phyloP scores from a whole-genome alignment of 2,888 invertebrate species.

The Dryocosmus kuriphilus region DNA sequence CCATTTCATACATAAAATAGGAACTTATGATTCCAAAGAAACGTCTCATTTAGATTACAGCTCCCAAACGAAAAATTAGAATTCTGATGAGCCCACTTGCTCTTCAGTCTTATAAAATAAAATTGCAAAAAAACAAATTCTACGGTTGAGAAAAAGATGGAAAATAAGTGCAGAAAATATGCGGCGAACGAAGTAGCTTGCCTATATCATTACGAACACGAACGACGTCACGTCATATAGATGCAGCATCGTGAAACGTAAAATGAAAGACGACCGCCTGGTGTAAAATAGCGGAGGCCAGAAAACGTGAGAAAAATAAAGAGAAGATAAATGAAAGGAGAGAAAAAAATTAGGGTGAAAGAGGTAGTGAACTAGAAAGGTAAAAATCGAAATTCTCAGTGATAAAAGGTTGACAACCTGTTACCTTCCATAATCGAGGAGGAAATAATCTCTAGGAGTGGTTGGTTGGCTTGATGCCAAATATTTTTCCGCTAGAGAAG shows the following conservation, averaged over 20 bases:
- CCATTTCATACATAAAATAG: no score
- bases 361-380: conserved; percentile 10
- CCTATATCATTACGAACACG: conserved; percentile 32
- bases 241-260: conserved; percentile 31
- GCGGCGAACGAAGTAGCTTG: conserved; percentile 24
- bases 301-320: conserved; percentile 27
- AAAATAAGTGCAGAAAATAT: conserved; percentile 33
- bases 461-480: conserved; percentile 57
- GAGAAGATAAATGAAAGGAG: background rate
- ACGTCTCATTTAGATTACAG: no score
- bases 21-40: no score
- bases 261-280: conserved; percentile 27
- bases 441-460: conserved; percentile 47
- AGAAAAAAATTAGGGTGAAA: conserved; percentile 30
- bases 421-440: conserved; percentile 51
- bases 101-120: no score
- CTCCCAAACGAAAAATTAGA: conserved; percentile 4
- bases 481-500: conserved; percentile 35
- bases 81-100: background rate
- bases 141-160: conserved; percentile 19
- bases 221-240: conserved; percentile 32
- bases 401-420: conserved; percentile 58
- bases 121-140: conserved; percentile 6
- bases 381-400: conserved; percentile 39
- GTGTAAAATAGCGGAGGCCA: conserved; percentile 20